Conservation (phyloP, 2,888 invertebrate genomes). For the Lasius fuliginosus region DNA sequence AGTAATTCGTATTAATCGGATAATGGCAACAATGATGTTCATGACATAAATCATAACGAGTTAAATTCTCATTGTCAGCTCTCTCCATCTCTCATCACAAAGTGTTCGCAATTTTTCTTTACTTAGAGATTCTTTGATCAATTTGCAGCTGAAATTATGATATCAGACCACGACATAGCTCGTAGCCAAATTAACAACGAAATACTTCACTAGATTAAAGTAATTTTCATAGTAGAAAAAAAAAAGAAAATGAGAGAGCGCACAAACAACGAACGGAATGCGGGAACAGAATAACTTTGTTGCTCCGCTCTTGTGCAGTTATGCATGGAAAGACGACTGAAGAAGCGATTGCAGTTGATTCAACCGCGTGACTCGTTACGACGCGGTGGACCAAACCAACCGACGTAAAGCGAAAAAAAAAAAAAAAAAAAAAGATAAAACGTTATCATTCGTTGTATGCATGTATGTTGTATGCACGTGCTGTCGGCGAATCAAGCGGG, state of each 20-base stretch:
- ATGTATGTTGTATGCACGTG: slow-evolving; percentile 12
- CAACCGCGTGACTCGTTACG: slow-evolving; percentile 21
- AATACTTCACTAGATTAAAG: not conserved
- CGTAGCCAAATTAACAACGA: not conserved
- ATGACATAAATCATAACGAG: slow-evolving; percentile 7
- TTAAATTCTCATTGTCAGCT: not conserved
- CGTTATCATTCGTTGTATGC: slow-evolving; percentile 32
- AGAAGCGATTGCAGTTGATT: slow-evolving; percentile 39
- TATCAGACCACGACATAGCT: not conserved
- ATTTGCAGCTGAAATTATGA: not conserved
- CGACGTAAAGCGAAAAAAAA: not conserved
- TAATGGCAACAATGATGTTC: not conserved
- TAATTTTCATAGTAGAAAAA: not conserved
- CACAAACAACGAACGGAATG: slow-evolving; percentile 25
- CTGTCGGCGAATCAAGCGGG: slow-evolving; percentile 37
- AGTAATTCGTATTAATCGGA: not conserved
- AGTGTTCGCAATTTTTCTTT: not conserved
- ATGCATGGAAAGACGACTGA: slow-evolving; percentile 18
- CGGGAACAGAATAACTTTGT: slow-evolving; percentile 22
- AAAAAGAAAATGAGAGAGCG: not conserved
- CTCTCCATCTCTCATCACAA: not conserved
- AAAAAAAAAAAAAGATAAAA: slow-evolving; percentile 1
- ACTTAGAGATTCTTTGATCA: not conserved
- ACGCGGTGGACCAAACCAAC: not conserved
- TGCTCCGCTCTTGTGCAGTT: slow-evolving; percentile 25